Conservation (phyloP, 1,140 invertebrate genomes). For the Sogatella furcifera region DNA sequence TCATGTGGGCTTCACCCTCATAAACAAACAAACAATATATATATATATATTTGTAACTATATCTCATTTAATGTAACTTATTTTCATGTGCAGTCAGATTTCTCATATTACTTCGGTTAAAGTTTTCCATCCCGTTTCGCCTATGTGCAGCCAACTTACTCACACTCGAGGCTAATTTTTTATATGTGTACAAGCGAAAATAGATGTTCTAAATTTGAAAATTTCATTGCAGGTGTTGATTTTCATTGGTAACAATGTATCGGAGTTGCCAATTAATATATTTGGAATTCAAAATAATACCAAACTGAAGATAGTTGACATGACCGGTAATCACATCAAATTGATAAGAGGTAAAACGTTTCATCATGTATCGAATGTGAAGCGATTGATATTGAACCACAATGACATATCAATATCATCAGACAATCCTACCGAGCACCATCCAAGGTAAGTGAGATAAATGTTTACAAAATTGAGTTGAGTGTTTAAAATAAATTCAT, state of each 20-base stretch:
- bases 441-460: slow-evolving; percentile 39
- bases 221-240: slow-evolving; percentile 46
- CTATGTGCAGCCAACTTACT: too few relatives aligned
- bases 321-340: slow-evolving; percentile 64
- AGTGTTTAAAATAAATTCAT: too few relatives aligned
- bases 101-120: too few relatives aligned
- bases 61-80: too few relatives aligned
- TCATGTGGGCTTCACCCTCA: too few relatives aligned
- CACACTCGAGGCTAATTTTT: too few relatives aligned
- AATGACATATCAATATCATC: slow-evolving; percentile 54
- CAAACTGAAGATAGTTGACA: slow-evolving; percentile 55
- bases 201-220: background rate
- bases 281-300: slow-evolving; percentile 49
- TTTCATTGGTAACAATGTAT: slow-evolving; percentile 59
- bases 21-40: too few relatives aligned
- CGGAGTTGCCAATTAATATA: slow-evolving; percentile 55
- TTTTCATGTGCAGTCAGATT: too few relatives aligned
- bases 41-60: too few relatives aligned
- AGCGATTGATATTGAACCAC: slow-evolving; percentile 61
- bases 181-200: background rate
- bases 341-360: slow-evolving; percentile 66
- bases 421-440: slow-evolving; percentile 43
- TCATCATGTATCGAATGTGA: slow-evolving; percentile 59
- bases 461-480: too few relatives aligned
- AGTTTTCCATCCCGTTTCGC: too few relatives aligned